Conservation (phyloP, 2,113 vertebrate species). For the Nymphicus hollandicus region DNA sequence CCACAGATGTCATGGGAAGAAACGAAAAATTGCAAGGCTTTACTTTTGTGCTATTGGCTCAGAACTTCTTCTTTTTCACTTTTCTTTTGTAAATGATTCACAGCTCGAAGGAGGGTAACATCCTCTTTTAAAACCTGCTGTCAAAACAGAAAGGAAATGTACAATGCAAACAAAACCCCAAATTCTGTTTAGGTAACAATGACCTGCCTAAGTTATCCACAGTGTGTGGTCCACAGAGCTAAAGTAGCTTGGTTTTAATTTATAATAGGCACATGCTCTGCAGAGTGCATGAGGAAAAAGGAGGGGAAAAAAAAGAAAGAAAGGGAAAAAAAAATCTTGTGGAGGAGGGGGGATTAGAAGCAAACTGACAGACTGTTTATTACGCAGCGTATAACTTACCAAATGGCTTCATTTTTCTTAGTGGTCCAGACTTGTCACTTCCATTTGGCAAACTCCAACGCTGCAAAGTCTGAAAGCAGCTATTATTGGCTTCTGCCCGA, state of each 20-base stretch:
- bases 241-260: slow-evolving; percentile 52
- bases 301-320: fast-evolving
- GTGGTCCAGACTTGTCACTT: slow-evolving; percentile 70
- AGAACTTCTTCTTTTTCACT: slow-evolving; percentile 25
- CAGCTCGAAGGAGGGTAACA: slow-evolving; percentile 8
- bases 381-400: slow-evolving; percentile 56
- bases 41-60: not conserved
- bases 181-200: slow-evolving; percentile 59
- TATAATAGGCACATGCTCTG: not conserved
- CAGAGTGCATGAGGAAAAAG: not conserved
- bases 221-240: slow-evolving; percentile 60
- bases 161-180: slow-evolving; percentile 40
- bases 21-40: slow-evolving; percentile 11
- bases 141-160: slow-evolving; percentile 54
- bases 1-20: slow-evolving; percentile 49
- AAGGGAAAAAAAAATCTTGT: not conserved
- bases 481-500: slow-evolving; percentile 46
- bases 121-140: slow-evolving; percentile 39
- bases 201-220: slow-evolving; percentile 37
- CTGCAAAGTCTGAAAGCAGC: slow-evolving; percentile 63
- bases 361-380: slow-evolving; percentile 73
- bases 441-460: slow-evolving; percentile 65
- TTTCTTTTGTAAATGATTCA: slow-evolving; percentile 5
- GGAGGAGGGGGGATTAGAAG: slow-evolving; percentile 57
- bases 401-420: slow-evolving; percentile 70